These are phyloP conservation scores for Lagopus muta DNA, from an alignment of 2,113 vertebrate genomes.

Conservation along the genomic window DNA sequence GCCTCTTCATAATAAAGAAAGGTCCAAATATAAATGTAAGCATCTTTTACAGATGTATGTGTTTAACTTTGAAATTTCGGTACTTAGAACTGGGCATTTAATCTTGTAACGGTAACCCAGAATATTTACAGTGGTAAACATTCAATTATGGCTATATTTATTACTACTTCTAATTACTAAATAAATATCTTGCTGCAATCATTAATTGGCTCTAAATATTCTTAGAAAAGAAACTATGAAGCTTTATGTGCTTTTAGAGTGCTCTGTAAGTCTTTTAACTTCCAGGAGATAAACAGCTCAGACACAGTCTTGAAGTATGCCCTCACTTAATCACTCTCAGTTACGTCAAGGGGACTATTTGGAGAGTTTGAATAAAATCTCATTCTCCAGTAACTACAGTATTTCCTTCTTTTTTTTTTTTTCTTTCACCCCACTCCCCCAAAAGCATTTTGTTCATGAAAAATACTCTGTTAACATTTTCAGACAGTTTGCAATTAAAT, in stretches of 20 bases:
- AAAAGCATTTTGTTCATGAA: not conserved
- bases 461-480: not conserved
- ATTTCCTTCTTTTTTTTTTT: not conserved
- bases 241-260: not conserved
- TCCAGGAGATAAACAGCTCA: not conserved
- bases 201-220: not conserved
- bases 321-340: not conserved
- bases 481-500: not conserved
- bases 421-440: no score
- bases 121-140: not conserved
- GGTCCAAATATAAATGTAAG: not conserved
- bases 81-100: not conserved
- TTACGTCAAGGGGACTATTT: not conserved
- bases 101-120: not conserved
- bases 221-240: not conserved
- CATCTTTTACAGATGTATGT: not conserved
- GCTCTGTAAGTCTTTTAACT: not conserved
- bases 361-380: not conserved
- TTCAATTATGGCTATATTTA: not conserved
- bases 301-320: not conserved
- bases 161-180: not conserved
- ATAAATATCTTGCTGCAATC: not conserved
- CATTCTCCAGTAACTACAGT: not conserved
- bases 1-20: not conserved
- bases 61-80: not conserved